A percentile compares a stretch with the other conserved stretches of the same genome.
Evolutionary conservation across 2,113 vertebrate genomes (phyloP).

Genomic region (Sisor rabdophorus): DNA sequence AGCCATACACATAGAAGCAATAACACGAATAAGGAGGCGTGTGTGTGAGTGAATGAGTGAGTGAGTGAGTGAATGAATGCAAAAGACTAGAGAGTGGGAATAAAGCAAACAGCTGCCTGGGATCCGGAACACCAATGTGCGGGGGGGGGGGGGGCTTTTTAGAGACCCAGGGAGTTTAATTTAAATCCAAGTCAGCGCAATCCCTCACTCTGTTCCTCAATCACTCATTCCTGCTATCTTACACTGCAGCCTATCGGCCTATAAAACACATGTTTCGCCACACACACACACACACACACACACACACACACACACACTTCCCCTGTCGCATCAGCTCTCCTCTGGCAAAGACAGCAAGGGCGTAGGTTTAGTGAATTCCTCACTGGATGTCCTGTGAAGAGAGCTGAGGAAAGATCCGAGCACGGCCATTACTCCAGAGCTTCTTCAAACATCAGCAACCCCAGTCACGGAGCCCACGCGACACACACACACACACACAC

Average conservation of each 20-base stretch:
- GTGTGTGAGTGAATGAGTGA: no score
- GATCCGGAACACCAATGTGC: not conserved
- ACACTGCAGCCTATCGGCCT: conserved; percentile 22
- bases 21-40: no score
- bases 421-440: not conserved
- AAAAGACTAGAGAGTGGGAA: no score
- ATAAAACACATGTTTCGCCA: conserved; percentile 31
- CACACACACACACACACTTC: conserved; percentile 27
- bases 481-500: not conserved
- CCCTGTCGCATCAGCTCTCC: conserved; percentile 20
- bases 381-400: conserved; percentile 31
- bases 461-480: conserved; percentile 9
- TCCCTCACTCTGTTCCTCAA: conserved; percentile 26
- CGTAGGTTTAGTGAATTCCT: conserved; percentile 40
- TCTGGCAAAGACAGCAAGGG: conserved; percentile 38
- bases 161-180: conserved; percentile 25
- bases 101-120: no score
- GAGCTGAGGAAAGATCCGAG: conserved; percentile 21
- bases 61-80: no score
- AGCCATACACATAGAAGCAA: no score
- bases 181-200: conserved; percentile 21
- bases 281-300: conserved; percentile 13
- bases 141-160: not conserved
- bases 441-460: conserved; percentile 23
- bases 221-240: conserved; percentile 26